phyloP scores from a whole-genome alignment of 2,888 invertebrate species.

The Panorpa germanica region DNA sequence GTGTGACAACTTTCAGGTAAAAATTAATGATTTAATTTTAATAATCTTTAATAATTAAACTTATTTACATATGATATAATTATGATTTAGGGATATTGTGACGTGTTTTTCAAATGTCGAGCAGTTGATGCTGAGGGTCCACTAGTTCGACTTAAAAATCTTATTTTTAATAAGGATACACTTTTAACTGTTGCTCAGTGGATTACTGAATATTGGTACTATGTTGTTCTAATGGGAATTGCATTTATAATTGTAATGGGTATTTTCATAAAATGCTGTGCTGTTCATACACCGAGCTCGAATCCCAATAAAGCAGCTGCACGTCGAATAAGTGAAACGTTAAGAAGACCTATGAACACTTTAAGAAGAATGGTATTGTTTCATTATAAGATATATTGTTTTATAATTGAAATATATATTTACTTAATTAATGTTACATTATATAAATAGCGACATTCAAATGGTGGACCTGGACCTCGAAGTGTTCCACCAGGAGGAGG shows the following conservation, averaged over 20 bases:
- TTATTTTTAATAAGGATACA: slow-evolving; percentile 81
- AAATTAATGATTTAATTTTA: slow-evolving; percentile 2
- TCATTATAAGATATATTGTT: slow-evolving; percentile 2
- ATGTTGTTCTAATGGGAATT: slow-evolving; percentile 79
- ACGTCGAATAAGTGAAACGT: slow-evolving; percentile 77
- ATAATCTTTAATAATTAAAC: slow-evolving; percentile 2
- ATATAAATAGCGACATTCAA: slow-evolving; percentile 13
- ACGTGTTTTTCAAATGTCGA: slow-evolving; percentile 96
- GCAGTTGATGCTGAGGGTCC: slow-evolving; percentile 99
- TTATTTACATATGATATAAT: not conserved
- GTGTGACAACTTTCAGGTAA: slow-evolving; percentile 92
- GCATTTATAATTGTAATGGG: slow-evolving; percentile 92
- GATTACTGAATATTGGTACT: slow-evolving; percentile 94
- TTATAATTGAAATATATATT: slow-evolving; percentile 1
- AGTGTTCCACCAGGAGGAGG: slow-evolving; percentile 29
- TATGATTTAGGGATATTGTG: slow-evolving; percentile 76
- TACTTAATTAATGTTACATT: not conserved
- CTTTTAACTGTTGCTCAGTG: slow-evolving; percentile 76
- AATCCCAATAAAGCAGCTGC: slow-evolving; percentile 97
- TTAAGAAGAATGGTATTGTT: slow-evolving; percentile 60
- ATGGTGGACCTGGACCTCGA: slow-evolving; percentile 22
- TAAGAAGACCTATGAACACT: slow-evolving; percentile 81
- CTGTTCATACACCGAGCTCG: slow-evolving; percentile 97
- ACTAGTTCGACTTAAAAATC: slow-evolving; percentile 85
- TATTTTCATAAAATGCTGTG: slow-evolving; percentile 96